Percentiles rank a stretch among this genome's conserved stretches.
phyloP scores from a whole-genome alignment of 2,113 vertebrate genomes.

The Macquaria australasica region DNA sequence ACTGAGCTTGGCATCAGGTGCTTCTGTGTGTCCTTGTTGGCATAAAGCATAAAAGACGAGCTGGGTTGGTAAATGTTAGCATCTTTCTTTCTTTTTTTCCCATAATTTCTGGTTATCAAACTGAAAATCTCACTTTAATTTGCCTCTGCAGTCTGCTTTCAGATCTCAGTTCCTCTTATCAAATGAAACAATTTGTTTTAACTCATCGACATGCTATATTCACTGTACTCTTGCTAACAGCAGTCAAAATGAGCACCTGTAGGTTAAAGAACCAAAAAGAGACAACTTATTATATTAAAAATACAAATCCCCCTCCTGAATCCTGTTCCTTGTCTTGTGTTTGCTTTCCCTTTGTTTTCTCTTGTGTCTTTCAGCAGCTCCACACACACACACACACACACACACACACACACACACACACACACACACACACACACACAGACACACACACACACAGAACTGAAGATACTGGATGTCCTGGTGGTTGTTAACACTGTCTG shows the following conservation, averaged over 20 bases:
- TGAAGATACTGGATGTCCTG: background rate
- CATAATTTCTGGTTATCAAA: background rate
- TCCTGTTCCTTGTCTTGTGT: slow-evolving; percentile 35
- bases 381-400: slow-evolving; percentile 23
- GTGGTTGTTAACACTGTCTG: slow-evolving; percentile 1
- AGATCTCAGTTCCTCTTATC: background rate
- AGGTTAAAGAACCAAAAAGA: background rate
- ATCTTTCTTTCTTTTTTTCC: too few species aligned
- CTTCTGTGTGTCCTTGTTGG: background rate
- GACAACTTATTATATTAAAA: background rate
- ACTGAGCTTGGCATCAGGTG: background rate
- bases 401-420: slow-evolving; percentile 19
- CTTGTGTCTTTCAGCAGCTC: slow-evolving; percentile 25
- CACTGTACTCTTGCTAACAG: background rate
- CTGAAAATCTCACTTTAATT: background rate
- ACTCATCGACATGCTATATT: background rate
- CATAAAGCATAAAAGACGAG: background rate
- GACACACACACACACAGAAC: slow-evolving; percentile 15
- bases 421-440: slow-evolving; percentile 15
- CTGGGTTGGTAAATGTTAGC: background rate
- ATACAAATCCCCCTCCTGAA: slow-evolving; percentile 32
- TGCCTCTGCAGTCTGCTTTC: background rate
- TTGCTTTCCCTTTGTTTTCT: slow-evolving; percentile 41
- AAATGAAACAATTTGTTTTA: too few species aligned
- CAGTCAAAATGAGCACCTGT: background rate